phyloP scores from a whole-genome alignment of 1,140 invertebrate species.

The Neelides sp. region DNA sequence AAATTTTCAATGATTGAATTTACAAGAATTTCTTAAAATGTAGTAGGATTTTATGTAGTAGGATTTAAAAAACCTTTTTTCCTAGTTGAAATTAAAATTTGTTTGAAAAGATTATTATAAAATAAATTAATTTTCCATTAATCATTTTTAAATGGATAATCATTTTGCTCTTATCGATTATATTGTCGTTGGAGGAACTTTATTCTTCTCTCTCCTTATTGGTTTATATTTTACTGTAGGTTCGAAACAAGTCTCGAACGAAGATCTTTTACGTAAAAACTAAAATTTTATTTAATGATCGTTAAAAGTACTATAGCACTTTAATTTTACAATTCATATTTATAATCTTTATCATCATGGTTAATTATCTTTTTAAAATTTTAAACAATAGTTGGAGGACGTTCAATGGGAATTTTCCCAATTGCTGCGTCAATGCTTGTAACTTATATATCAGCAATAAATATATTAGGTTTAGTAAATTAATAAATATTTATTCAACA shows the following conservation, averaged over 20 bases:
- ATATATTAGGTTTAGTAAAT: conserved; percentile 21
- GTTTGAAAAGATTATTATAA: no score
- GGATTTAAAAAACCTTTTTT: no score
- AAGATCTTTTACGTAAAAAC: conserved; percentile 24
- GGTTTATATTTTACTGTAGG: conserved; percentile 28
- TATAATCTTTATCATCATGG: background rate
- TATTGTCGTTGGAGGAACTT: conserved; percentile 19
- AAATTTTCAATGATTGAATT: no score
- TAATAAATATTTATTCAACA: background rate
- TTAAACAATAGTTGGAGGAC: no score
- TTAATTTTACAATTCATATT: background rate
- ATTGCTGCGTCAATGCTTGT: conserved; percentile 28
- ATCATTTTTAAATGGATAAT: conserved; percentile 21
- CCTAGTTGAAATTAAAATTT: no score
- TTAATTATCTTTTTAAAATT: no score
- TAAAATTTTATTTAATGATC: background rate
- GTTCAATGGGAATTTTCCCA: conserved; percentile 21
- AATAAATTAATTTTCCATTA: no score
- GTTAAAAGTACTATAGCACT: background rate
- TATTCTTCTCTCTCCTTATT: conserved; percentile 28
- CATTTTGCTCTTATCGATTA: conserved; percentile 24
- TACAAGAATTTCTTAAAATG: no score
- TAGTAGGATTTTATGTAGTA: no score
- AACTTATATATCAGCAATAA: conserved; percentile 28
- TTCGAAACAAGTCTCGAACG: conserved; percentile 24